Base-by-base conservation (phyloP, 2,888 invertebrate species). In the Zaprionus bogoriensis region DNA sequence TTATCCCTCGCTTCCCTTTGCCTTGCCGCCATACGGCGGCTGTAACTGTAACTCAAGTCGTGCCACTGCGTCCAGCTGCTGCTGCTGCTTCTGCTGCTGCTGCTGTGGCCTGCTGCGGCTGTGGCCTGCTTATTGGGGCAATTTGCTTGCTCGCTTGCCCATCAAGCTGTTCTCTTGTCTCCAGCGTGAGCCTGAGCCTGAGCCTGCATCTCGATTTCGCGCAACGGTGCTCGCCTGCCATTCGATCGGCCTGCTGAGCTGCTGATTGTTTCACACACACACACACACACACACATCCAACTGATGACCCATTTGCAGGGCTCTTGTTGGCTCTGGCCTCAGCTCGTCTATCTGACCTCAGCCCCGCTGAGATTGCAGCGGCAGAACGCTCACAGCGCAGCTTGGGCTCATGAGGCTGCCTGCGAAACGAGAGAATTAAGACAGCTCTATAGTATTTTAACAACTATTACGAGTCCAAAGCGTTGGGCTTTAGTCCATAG, bases 21-120 rank as follows among this genome's bases (percentile, higher is more conserved):
- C 77, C 75, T 55, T 47, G 6, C 25, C 74, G 81, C 64, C 94
- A 99, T 93, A 97, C 91, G 96, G 96, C 90, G 9, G 10, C 3
- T 39, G 38, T 39, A 36, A 36, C 32, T 36, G 32, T 36, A 36
- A 36, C 32, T 36, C 32, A 36, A 36, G 32, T 36, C 32, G 32
- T 36, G 32, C 32, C 32, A 36, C 14, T 36, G 30, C 30, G 30
- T 30, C 12, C 30, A 30, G 30, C 30, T 28, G n/a, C 28, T n/a
- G 28, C 4, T 32, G 30, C 5, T 12, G 32, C 14, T 10, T 12
- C 14, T 12, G 32, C 14, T 10, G 10, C 14, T 36, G 32, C 32
- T 17, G 17, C 14, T 36, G 30, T n/a, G 30, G 10, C 12, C 30
- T n/a, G 30, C 30, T 28, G n/a, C 28, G 4, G 28, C 4, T 32